phyloP scores from a whole-genome alignment of 2,888 invertebrate genomes.

The Tetranychus truncatus region DNA sequence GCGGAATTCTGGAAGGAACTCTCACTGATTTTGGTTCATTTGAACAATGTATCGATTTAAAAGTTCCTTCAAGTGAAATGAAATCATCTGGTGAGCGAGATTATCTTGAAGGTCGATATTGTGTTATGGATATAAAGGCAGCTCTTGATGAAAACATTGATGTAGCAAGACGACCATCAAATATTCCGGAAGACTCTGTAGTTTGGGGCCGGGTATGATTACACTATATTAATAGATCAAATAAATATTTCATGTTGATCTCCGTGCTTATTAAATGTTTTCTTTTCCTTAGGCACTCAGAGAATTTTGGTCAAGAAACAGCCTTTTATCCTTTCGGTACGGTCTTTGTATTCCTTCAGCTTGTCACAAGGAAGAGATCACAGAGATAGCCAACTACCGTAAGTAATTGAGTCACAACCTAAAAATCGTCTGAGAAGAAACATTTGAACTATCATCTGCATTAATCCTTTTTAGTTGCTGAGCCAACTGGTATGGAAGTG shows the following conservation, averaged over 20 bases:
- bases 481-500: slow-evolving; percentile 10
- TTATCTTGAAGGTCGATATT: slow-evolving; percentile 29
- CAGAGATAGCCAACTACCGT: slow-evolving; percentile 10
- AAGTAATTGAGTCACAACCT: not conserved
- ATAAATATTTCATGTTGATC: not conserved
- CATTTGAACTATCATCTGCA: not conserved
- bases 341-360: slow-evolving; percentile 30
- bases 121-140: slow-evolving; percentile 24
- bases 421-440: not conserved
- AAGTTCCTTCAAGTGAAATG: not conserved
- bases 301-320: slow-evolving; percentile 13
- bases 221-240: not conserved
- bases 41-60: slow-evolving; percentile 29
- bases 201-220: not conserved
- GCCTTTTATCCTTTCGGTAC: slow-evolving; percentile 11
- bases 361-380: slow-evolving; percentile 27
- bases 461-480: not conserved
- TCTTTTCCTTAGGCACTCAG: not conserved
- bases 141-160: not conserved
- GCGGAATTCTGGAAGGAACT: slow-evolving; percentile 32
- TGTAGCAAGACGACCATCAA: not conserved
- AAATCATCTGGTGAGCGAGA: not conserved
- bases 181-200: slow-evolving; percentile 5
- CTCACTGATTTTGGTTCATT: slow-evolving; percentile 32
- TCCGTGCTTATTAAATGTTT: not conserved